A percentile compares a stretch with the other conserved stretches of the same genome.
These are phyloP conservation scores for Tyrannus savana DNA, from an alignment of 2,113 vertebrate genomes.

Conservation along the genomic window DNA sequence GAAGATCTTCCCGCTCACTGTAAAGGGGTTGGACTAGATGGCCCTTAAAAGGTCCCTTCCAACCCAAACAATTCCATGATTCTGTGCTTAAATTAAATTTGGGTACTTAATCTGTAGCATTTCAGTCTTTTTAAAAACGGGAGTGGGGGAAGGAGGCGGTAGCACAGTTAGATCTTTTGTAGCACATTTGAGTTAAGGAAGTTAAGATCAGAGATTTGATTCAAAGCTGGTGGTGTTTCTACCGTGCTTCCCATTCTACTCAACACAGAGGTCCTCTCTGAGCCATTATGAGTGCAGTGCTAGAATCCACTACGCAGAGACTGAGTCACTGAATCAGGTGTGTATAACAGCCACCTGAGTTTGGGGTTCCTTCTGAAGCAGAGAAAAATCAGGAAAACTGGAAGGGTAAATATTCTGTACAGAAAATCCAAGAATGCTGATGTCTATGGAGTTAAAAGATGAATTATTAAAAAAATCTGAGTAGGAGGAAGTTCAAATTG, in stretches of 20 bases:
- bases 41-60: not conserved
- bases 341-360: not conserved
- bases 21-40: not conserved
- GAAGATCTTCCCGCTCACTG: not conserved
- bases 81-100: not conserved
- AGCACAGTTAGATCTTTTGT: not conserved
- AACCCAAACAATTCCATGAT: not conserved
- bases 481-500: not conserved
- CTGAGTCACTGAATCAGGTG: not conserved
- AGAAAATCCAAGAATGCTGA: not conserved
- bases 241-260: not conserved
- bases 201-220: not conserved
- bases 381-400: not conserved
- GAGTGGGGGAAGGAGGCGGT: accelerated
- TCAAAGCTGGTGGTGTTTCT: not conserved
- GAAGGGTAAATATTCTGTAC: not conserved
- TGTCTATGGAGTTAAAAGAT: not conserved
- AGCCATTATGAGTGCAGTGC: not conserved
- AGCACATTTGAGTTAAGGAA: not conserved
- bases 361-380: not conserved
- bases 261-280: not conserved
- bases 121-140: not conserved
- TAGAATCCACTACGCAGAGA: not conserved
- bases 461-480: not conserved
- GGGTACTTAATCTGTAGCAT: not conserved